phyloP scores from a whole-genome alignment of 2,113 vertebrate genomes.

The Lucifuga dentata region DNA sequence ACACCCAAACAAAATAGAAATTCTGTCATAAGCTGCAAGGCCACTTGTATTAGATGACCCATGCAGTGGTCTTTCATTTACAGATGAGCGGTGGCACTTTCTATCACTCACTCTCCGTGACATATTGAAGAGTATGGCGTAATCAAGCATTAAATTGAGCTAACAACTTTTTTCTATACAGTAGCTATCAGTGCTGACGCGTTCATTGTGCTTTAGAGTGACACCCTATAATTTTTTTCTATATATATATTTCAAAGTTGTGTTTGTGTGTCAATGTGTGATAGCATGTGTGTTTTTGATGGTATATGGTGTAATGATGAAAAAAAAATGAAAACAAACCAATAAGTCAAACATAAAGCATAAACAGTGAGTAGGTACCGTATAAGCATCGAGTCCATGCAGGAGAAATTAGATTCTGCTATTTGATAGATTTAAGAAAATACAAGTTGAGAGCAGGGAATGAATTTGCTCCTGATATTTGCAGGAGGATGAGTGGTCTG shows the following conservation, averaged over 20 bases:
- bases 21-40: neutral
- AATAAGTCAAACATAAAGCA: too few relatives aligned
- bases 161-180: constrained; percentile 1
- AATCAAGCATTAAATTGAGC: constrained; percentile 21
- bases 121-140: constrained; percentile 18
- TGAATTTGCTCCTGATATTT: constrained; percentile 1
- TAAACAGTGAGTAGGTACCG: too few relatives aligned
- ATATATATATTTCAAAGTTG: neutral
- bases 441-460: constrained; percentile 9
- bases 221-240: neutral
- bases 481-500: constrained; percentile 9
- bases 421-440: constrained; percentile 37
- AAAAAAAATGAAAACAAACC: neutral
- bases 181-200: neutral
- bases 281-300: too few relatives aligned
- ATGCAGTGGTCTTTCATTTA: neutral
- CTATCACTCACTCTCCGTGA: constrained; percentile 6
- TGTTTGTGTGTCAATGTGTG: neutral
- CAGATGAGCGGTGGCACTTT: constrained; percentile 18
- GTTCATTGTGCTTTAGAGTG: neutral
- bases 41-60: neutral
- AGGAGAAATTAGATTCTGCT: constrained; percentile 26
- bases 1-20: neutral
- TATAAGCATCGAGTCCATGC: neutral
- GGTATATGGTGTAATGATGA: neutral